Evolutionary conservation across 2,888 invertebrate genomes (phyloP).

Genomic region (Masnerella sp.): DNA sequence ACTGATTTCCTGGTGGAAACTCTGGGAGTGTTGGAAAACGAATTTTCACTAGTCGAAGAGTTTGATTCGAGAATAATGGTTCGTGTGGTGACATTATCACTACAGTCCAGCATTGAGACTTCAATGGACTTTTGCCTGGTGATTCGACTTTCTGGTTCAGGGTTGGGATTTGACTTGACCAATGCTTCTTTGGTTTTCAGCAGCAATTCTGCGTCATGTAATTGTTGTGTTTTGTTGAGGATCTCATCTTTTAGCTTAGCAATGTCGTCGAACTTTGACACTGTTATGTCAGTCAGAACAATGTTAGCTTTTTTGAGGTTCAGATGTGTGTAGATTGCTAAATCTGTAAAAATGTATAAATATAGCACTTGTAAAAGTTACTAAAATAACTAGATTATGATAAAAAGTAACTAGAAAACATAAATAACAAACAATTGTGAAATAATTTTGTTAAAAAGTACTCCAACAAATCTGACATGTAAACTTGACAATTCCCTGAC

Average conservation of each 20-base stretch:
- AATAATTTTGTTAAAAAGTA: no score
- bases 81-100: not conserved
- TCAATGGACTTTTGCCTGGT: not conserved
- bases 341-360: no score
- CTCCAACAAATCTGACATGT: no score
- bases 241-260: constrained; percentile 23
- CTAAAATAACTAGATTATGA: no score
- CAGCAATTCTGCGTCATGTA: constrained; percentile 24
- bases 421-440: no score
- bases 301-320: constrained; percentile 1
- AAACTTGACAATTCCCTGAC: no score
- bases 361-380: no score
- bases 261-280: constrained; percentile 5
- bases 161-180: not conserved
- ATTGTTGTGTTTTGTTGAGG: constrained; percentile 17
- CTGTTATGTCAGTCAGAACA: not conserved
- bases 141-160: not conserved
- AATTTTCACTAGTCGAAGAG: not conserved
- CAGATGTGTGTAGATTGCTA: not conserved
- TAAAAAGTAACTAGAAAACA: no score
- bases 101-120: not conserved
- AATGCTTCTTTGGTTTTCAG: constrained; percentile 9
- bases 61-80: constrained; percentile 4
- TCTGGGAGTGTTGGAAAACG: constrained; percentile 18
- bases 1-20: not conserved